Conservation (phyloP, 2,888 invertebrate species). For the Sminthurides aquaticus region DNA sequence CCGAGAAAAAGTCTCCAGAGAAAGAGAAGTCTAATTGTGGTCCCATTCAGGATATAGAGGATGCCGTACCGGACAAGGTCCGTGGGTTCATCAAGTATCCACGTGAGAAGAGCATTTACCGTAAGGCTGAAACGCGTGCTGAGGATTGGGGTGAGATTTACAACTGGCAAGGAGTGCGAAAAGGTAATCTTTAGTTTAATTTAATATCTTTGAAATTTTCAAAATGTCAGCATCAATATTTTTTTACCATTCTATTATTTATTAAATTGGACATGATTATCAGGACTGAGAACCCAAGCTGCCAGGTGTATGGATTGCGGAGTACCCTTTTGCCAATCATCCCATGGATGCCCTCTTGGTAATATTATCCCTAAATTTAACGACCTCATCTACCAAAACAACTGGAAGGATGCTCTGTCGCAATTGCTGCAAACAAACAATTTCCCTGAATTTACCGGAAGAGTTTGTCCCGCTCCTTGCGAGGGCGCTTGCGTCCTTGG, state of each 20-base stretch:
- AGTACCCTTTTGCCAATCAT: conserved; percentile 93
- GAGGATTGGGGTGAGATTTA: conserved; percentile 98
- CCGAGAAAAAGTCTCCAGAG: conserved; percentile 44
- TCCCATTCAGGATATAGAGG: conserved; percentile 75
- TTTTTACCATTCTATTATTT: no score
- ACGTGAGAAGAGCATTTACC: conserved; percentile 77
- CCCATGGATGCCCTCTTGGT: conserved; percentile 92
- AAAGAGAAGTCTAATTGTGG: conserved; percentile 31
- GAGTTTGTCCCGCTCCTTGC: conserved; percentile 94
- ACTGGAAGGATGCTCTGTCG: conserved; percentile 88
- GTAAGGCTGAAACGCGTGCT: conserved; percentile 72
- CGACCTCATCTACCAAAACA: conserved; percentile 84
- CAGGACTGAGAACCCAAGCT: conserved; percentile 77
- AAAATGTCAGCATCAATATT: no score
- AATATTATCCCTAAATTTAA: conserved; percentile 99
- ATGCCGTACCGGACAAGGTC: conserved; percentile 67
- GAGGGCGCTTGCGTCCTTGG: conserved; percentile 96
- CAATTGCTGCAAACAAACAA: conserved; percentile 96
- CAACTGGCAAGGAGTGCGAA: conserved; percentile 73
- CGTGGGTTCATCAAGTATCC: conserved; percentile 95
- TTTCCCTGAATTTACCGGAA: conserved; percentile 94
- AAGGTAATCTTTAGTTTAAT: conserved; percentile 46
- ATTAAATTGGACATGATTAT: not conserved
- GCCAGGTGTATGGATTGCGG: conserved; percentile 99
- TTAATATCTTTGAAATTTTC: not conserved